Evolutionary conservation across 2,797 vertebrate species (phyloP).

Genomic region (Xenops minutus): DNA sequence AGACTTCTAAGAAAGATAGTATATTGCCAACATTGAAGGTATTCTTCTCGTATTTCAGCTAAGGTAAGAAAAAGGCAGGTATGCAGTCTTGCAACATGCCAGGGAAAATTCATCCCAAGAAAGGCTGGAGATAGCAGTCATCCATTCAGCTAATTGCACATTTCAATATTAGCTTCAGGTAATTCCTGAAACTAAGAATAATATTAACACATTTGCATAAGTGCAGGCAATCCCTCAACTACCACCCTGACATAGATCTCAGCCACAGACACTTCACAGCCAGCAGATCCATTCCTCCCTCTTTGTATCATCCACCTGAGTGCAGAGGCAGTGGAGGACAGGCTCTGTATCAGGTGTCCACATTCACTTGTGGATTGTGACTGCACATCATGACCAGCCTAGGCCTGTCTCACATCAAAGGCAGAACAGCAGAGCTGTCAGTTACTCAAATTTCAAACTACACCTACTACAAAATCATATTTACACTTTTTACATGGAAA

Average conservation of each 20-base stretch:
- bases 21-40: neutral
- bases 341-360: neutral
- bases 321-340: accelerated
- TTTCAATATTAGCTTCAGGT: neutral
- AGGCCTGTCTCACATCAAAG: neutral
- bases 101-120: neutral
- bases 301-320: accelerated
- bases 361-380: accelerated
- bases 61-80: neutral
- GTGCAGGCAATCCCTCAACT: neutral
- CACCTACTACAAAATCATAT: accelerated
- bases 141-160: neutral
- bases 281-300: neutral
- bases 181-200: neutral
- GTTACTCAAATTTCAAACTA: accelerated
- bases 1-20: neutral
- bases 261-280: neutral
- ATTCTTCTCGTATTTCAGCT: neutral
- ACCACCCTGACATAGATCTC: neutral
- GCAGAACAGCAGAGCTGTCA: neutral
- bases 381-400: neutral
- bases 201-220: neutral
- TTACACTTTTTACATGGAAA: accelerated
- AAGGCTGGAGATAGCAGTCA: neutral
- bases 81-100: neutral